These are phyloP conservation scores for Heliconius nattereri DNA, from an alignment of 1,140 invertebrate species.

Conservation along the genomic window DNA sequence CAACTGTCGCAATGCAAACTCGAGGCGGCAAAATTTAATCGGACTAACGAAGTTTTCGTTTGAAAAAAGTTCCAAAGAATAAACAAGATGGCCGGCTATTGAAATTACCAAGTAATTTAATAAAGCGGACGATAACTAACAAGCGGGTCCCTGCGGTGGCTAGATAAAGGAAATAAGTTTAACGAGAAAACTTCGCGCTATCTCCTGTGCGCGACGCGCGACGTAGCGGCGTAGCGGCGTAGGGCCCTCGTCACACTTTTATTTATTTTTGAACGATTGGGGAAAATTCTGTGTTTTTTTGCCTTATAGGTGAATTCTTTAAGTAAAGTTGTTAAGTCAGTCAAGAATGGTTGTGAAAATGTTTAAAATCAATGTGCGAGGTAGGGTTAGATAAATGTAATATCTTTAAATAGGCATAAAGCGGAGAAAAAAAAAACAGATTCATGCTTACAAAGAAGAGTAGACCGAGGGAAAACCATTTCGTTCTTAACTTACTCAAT, in stretches of 20 bases:
- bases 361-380: too few relatives aligned
- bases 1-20: conserved; percentile 19
- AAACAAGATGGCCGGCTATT: conserved; percentile 57
- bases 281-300: not conserved
- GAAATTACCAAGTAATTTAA: conserved; percentile 72
- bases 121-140: conserved; percentile 63
- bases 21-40: conserved; percentile 31
- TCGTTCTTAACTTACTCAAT: too few relatives aligned
- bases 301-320: not conserved
- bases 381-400: too few relatives aligned
- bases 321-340: not conserved
- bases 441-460: too few relatives aligned
- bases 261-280: conserved; percentile 20
- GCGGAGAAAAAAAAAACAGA: too few relatives aligned
- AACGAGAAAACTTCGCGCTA: conserved; percentile 68
- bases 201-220: conserved; percentile 35
- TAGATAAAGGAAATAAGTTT: conserved; percentile 72
- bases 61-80: conserved; percentile 45
- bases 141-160: conserved; percentile 50
- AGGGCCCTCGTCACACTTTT: conserved; percentile 36
- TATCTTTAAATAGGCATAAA: too few relatives aligned
- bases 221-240: conserved; percentile 16
- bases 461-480: too few relatives aligned
- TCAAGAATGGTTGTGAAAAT: too few relatives aligned
- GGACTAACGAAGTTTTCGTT: conserved; percentile 27